A percentile compares a stretch with the other conserved stretches of the same genome.
These are phyloP conservation scores for Epizoanthus stellaris DNA, from an alignment of 92 coral and sea anemone species.

Conservation along the genomic window DNA sequence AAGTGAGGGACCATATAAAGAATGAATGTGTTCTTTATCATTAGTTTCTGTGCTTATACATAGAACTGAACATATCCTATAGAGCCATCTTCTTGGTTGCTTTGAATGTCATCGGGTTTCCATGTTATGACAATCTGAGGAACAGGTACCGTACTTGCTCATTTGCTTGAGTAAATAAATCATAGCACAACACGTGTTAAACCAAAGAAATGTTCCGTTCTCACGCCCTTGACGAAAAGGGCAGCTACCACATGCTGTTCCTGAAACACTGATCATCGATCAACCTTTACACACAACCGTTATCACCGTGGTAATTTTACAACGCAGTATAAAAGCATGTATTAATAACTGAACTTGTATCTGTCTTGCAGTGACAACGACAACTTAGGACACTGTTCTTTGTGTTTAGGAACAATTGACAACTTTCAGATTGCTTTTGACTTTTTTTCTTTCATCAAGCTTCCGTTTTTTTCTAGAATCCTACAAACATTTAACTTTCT, in stretches of 20 bases:
- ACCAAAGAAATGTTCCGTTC: background rate
- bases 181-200: conserved; percentile 16
- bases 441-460: conserved; percentile 1
- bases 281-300: background rate
- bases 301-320: background rate
- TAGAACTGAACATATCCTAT: background rate
- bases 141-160: conserved; percentile 2
- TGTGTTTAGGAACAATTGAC: background rate
- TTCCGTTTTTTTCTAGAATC: background rate
- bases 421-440: background rate
- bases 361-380: background rate
- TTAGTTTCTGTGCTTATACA: background rate
- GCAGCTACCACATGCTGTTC: conserved; percentile 31
- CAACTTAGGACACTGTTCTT: background rate
- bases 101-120: background rate
- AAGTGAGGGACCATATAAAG: background rate
- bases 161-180: conserved; percentile 26
- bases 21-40: background rate
- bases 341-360: background rate
- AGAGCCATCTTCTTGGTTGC: background rate
- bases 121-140: background rate
- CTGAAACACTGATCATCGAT: background rate
- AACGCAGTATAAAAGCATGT: background rate
- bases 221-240: conserved; percentile 36
- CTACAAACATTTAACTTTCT: background rate